Evolutionary conservation across 2,888 invertebrate genomes (phyloP).

Genomic region (Caenorhabditis sp.): DNA sequence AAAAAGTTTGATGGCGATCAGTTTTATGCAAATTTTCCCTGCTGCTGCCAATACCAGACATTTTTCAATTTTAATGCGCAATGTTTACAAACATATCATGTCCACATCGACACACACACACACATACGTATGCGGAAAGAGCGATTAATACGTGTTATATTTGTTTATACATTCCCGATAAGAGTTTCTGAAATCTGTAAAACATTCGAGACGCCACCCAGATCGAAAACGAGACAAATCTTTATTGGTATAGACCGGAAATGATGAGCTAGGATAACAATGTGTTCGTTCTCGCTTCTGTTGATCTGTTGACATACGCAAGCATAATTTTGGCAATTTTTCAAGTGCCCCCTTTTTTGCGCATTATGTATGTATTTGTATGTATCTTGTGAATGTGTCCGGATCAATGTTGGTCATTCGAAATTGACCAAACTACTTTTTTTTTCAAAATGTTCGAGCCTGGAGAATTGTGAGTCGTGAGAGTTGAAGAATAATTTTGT

Average conservation of each 20-base stretch:
- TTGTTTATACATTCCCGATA: too few species aligned
- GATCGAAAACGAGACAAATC: not conserved
- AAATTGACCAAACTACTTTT: too few species aligned
- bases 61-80: not conserved
- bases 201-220: too few species aligned
- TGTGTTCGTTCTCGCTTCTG: not conserved
- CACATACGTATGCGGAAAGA: not conserved
- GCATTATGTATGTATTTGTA: not conserved
- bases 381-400: not conserved
- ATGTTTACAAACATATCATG: slow-evolving; percentile 1
- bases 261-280: not conserved
- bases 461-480: too few species aligned
- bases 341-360: not conserved
- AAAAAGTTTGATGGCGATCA: too few species aligned
- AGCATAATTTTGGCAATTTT: not conserved
- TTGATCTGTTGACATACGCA: not conserved
- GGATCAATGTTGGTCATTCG: too few species aligned
- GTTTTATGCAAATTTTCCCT: not conserved
- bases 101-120: not conserved
- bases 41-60: not conserved
- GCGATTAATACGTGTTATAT: too few species aligned
- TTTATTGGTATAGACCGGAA: not conserved
- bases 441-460: too few species aligned
- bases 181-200: too few species aligned
- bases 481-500: too few species aligned